These are phyloP conservation scores for Lordiphosa mommai DNA, from an alignment of 1,140 invertebrate species.

Conservation along the genomic window DNA sequence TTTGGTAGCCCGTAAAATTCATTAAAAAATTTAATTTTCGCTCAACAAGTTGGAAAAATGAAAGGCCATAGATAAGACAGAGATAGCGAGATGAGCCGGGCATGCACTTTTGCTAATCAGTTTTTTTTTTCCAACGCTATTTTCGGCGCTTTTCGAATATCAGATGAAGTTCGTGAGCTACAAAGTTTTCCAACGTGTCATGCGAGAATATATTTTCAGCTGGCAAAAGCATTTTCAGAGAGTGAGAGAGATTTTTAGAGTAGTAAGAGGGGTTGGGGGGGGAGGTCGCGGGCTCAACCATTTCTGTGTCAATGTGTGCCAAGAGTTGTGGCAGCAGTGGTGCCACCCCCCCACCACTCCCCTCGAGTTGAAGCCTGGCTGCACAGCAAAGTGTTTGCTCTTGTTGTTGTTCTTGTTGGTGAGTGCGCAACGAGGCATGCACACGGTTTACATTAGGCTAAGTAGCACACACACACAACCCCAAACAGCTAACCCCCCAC, in stretches of 20 bases:
- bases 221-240: too few relatives aligned
- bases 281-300: constrained; percentile 9
- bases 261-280: not conserved
- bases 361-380: constrained; percentile 41
- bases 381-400: constrained; percentile 68
- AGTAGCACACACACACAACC: constrained; percentile 50
- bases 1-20: constrained; percentile 28
- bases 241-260: too few relatives aligned
- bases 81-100: constrained; percentile 1
- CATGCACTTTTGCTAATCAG: constrained; percentile 69
- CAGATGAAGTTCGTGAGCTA: constrained; percentile 29
- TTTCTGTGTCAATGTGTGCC: constrained; percentile 69
- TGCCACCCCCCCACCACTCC: not conserved
- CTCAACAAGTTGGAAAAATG: constrained; percentile 69
- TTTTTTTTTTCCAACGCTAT: constrained; percentile 11
- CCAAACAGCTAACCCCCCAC: constrained; percentile 1
- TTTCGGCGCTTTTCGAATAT: constrained; percentile 42
- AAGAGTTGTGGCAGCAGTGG: constrained; percentile 39
- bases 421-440: constrained; percentile 63
- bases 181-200: constrained; percentile 9
- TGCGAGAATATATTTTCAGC: too few relatives aligned
- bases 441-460: constrained; percentile 71
- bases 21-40: constrained; percentile 74
- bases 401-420: constrained; percentile 20
- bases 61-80: constrained; percentile 6